Evolutionary conservation across 2,888 invertebrate genomes (phyloP).

Genomic region (Galeopsomyia nigrocyanea): DNA sequence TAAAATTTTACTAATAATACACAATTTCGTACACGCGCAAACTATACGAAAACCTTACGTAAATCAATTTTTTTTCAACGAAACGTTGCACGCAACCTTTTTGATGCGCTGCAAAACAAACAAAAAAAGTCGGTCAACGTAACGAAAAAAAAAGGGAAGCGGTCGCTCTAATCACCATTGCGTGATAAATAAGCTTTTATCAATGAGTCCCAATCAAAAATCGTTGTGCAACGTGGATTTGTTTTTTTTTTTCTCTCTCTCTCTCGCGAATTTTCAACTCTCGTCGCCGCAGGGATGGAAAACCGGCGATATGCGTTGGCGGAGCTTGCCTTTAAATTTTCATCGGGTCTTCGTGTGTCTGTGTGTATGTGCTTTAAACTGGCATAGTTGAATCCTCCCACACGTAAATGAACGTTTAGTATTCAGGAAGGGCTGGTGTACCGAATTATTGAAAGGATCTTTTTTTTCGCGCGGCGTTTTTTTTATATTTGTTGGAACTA

Average conservation of each 20-base stretch:
- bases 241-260: not conserved
- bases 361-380: not conserved
- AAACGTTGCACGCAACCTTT: too few species aligned
- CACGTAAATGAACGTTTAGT: not conserved
- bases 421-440: not conserved
- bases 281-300: not conserved
- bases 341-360: not conserved
- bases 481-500: too few species aligned
- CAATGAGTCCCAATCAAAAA: constrained; percentile 23
- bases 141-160: not conserved
- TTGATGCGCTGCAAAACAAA: too few species aligned
- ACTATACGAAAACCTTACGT: too few species aligned
- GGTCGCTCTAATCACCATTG: constrained; percentile 37
- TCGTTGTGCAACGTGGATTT: constrained; percentile 31
- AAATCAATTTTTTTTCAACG: too few species aligned
- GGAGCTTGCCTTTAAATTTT: constrained; percentile 17
- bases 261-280: not conserved
- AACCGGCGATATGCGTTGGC: constrained; percentile 30
- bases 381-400: not conserved
- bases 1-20: too few species aligned
- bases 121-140: not conserved
- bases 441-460: not conserved
- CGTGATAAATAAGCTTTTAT: constrained; percentile 32
- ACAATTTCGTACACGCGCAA: too few species aligned
- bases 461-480: not conserved